Conservation (phyloP, 1,140 invertebrate genomes). For the Triops longicaudatus region DNA sequence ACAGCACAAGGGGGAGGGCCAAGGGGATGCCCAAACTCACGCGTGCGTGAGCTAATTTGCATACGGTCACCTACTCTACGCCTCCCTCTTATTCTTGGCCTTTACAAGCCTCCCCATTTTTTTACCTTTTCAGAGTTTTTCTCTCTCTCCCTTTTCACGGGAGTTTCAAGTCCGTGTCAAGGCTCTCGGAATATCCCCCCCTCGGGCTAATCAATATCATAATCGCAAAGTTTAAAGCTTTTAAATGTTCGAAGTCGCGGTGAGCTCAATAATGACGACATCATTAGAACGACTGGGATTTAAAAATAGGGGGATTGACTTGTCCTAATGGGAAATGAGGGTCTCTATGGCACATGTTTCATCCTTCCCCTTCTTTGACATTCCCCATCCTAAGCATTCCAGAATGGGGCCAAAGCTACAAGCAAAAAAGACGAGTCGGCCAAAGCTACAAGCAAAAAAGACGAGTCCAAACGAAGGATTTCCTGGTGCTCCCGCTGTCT, state of each 20-base stretch:
- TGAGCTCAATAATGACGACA: not conserved
- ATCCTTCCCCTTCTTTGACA: not conserved
- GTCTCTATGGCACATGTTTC: not conserved
- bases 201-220: not conserved
- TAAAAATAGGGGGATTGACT: not conserved
- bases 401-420: not conserved
- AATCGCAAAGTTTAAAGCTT: not conserved
- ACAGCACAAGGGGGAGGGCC: not conserved
- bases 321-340: not conserved
- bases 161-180: not conserved
- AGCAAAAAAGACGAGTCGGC: not conserved
- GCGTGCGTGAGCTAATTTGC: slow-evolving; percentile 10
- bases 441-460: not conserved
- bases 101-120: not conserved
- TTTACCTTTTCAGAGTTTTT: not conserved
- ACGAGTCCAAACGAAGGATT: not conserved
- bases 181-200: slow-evolving; percentile 4
- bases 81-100: not conserved
- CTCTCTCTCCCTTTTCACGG: not conserved
- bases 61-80: not conserved
- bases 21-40: slow-evolving; percentile 5
- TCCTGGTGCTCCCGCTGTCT: slow-evolving; percentile 4
- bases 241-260: not conserved
- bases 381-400: not conserved
- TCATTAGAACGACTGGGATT: not conserved